These are phyloP conservation scores for Moxostoma hubbsi DNA, from an alignment of 2,797 vertebrate genomes.

Conservation along the genomic window DNA sequence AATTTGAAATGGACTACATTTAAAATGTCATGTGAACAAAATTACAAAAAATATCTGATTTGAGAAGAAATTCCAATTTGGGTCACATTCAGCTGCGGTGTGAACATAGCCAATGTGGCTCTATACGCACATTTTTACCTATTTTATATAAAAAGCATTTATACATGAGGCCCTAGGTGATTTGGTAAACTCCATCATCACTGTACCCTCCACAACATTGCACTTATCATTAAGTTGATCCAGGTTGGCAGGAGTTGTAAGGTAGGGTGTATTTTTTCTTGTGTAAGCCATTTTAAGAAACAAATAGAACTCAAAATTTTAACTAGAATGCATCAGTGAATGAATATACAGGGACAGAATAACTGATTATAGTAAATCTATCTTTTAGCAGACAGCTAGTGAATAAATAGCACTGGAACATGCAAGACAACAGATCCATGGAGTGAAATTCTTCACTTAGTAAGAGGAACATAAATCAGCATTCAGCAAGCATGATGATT, in stretches of 20 bases:
- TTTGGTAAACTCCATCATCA: background rate
- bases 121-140: too few relatives aligned
- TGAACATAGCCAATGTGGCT: too few relatives aligned
- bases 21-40: too few relatives aligned
- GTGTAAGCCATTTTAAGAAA: background rate
- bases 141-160: too few relatives aligned
- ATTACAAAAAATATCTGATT: too few relatives aligned
- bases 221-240: background rate
- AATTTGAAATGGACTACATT: too few relatives aligned
- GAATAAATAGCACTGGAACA: conserved; percentile 46
- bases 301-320: background rate
- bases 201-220: conserved; percentile 17
- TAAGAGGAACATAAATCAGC: conserved; percentile 46
- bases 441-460: conserved; percentile 54
- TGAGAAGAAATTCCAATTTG: too few relatives aligned
- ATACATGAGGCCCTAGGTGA: background rate
- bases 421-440: conserved; percentile 54
- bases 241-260: background rate
- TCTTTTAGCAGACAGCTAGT: conserved; percentile 40
- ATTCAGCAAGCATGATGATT: conserved; percentile 50
- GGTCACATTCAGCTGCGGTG: too few relatives aligned
- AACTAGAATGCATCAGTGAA: conserved; percentile 14
- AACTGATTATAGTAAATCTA: conserved; percentile 35
- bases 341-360: conserved; percentile 8
- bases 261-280: background rate